A percentile compares a stretch with the other conserved stretches of the same genome.
These are phyloP conservation scores for Rhyacichthys aspro DNA, from an alignment of 2,797 vertebrate species.

Conservation along the genomic window DNA sequence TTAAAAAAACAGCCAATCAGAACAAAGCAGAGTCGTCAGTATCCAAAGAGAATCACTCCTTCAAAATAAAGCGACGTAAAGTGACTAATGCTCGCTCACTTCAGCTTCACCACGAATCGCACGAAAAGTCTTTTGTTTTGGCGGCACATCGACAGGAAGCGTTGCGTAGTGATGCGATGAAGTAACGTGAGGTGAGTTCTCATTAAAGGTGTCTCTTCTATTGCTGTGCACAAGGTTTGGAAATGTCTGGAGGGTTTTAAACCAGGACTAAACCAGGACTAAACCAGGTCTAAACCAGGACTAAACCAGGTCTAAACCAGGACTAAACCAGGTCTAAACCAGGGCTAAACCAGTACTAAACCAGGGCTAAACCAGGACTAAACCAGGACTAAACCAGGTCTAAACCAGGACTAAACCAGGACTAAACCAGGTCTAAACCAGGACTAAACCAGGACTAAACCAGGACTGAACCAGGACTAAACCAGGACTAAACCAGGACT, in stretches of 20 bases:
- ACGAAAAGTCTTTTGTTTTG: slow-evolving; percentile 14
- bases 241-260: not conserved
- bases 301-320: too few species aligned
- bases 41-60: slow-evolving; percentile 34
- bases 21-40: slow-evolving; percentile 39
- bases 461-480: too few species aligned
- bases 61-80: slow-evolving; percentile 28
- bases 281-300: too few species aligned
- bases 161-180: slow-evolving; percentile 10
- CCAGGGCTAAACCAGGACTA: too few species aligned
- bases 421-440: too few species aligned
- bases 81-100: slow-evolving; percentile 43
- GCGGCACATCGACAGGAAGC: slow-evolving; percentile 55
- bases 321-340: too few species aligned
- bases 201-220: slow-evolving; percentile 7
- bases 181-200: not conserved
- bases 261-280: too few species aligned
- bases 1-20: slow-evolving; percentile 46
- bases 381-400: too few species aligned
- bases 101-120: slow-evolving; percentile 3
- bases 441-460: too few species aligned
- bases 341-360: too few species aligned
- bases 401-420: too few species aligned
- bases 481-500: too few species aligned
- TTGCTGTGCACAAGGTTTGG: slow-evolving; percentile 1